Evolutionary conservation across 2,113 vertebrate species (phyloP).

Genomic region (Pachypanchax playfairii): DNA sequence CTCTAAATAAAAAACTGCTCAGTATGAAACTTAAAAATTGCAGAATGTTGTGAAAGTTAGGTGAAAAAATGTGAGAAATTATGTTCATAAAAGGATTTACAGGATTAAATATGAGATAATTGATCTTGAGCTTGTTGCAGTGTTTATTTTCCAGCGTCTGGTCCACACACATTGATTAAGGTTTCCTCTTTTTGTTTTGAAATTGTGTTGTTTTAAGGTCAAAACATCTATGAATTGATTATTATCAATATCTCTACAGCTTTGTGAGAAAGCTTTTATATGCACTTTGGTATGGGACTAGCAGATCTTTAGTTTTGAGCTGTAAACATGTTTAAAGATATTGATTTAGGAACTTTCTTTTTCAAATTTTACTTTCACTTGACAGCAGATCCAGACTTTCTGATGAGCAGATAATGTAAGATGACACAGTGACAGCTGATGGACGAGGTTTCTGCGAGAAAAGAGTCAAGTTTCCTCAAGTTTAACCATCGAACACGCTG

Average conservation of each 20-base stretch:
- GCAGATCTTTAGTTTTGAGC: too few species aligned
- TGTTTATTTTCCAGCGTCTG: not conserved
- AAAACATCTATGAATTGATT: too few species aligned
- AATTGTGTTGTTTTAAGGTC: too few species aligned
- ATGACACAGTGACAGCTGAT: not conserved
- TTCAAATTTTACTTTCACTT: too few species aligned
- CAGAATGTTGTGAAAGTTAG: not conserved
- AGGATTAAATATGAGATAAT: not conserved
- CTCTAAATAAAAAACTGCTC: conserved; percentile 3
- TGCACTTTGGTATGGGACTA: too few species aligned
- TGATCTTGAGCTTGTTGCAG: not conserved
- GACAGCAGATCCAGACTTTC: not conserved
- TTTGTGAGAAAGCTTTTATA: too few species aligned
- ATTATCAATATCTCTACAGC: too few species aligned
- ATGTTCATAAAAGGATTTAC: not conserved
- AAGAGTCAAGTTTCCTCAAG: conserved; percentile 16
- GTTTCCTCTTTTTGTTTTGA: too few species aligned
- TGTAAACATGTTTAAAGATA: too few species aligned
- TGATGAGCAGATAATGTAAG: not conserved
- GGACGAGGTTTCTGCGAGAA: not conserved
- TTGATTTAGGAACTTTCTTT: too few species aligned
- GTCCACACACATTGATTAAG: not conserved
- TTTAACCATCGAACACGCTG: conserved; percentile 61
- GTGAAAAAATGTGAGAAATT: not conserved
- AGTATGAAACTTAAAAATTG: not conserved